phyloP scores from a whole-genome alignment of 1,140 invertebrate species.

The Zaprionus gabonicus region DNA sequence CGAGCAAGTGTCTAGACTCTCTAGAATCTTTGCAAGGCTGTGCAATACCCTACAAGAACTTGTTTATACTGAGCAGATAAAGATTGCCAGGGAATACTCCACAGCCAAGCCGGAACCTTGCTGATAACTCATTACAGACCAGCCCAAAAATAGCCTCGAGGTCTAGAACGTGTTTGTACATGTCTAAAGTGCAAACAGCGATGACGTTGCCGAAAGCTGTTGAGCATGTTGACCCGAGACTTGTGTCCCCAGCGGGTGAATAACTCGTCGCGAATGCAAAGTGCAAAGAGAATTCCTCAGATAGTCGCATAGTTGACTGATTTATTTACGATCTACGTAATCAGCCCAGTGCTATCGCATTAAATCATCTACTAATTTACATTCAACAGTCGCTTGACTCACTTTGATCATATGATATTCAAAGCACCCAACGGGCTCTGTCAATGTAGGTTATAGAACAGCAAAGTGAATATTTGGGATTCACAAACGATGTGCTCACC shows the following conservation, averaged over 20 bases:
- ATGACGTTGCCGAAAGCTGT: conserved; percentile 52
- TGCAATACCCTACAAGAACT: not conserved
- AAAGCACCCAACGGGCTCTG: no score
- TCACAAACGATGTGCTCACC: not conserved
- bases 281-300: conserved; percentile 55
- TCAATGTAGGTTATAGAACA: not conserved
- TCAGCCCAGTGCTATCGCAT: not conserved
- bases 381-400: conserved; percentile 13
- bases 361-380: not conserved
- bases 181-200: conserved; percentile 50
- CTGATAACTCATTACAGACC: conserved; percentile 8
- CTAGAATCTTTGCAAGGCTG: not conserved
- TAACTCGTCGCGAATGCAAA: conserved; percentile 26
- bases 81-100: no score
- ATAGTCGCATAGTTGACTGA: conserved; percentile 42
- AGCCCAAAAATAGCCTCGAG: not conserved
- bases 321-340: conserved; percentile 37
- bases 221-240: conserved; percentile 44
- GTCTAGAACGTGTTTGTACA: conserved; percentile 30
- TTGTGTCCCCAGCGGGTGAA: conserved; percentile 41
- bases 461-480: not conserved
- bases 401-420: conserved; percentile 1
- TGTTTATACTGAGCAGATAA: not conserved
- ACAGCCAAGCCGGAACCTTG: not conserved
- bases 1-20: not conserved